Evolutionary conservation across 2,888 invertebrate genomes (phyloP).

Genomic region (Andricus curvator): DNA sequence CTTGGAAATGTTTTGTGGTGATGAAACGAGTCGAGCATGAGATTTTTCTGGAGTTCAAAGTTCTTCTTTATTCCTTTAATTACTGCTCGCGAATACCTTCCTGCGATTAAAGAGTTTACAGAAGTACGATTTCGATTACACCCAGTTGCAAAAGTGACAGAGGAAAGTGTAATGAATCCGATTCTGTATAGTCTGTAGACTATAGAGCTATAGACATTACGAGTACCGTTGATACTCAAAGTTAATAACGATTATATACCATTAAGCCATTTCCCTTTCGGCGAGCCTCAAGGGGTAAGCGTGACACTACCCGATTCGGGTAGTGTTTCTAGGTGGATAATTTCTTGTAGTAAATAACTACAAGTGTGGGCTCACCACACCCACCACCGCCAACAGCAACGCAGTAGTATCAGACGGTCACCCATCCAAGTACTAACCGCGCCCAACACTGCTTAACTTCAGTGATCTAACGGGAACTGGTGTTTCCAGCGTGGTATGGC

Average conservation of each 20-base stretch:
- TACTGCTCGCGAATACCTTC: conserved; percentile 22
- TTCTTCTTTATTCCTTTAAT: conserved; percentile 20
- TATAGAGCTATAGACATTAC: conserved; percentile 9
- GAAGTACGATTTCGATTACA: neutral
- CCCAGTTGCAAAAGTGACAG: conserved; percentile 12
- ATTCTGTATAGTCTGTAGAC: neutral
- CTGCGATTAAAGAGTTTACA: conserved; percentile 1
- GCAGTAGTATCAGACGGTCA: too few species aligned
- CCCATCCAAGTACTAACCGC: too few species aligned
- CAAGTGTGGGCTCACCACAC: too few species aligned
- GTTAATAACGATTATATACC: conserved; percentile 22
- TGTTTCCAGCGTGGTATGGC: too few species aligned
- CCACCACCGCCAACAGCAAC: too few species aligned
- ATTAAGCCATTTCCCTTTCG: too few species aligned
- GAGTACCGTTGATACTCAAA: conserved; percentile 10
- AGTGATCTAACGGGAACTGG: too few species aligned
- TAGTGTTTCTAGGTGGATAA: too few species aligned
- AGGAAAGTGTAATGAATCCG: conserved; percentile 15
- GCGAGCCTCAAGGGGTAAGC: too few species aligned
- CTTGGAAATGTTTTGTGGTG: conserved; percentile 10
- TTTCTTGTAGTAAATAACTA: too few species aligned
- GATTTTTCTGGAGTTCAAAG: conserved; percentile 8
- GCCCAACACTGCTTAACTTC: too few species aligned
- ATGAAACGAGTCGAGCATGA: neutral
- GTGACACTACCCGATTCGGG: too few species aligned